phyloP scores from a whole-genome alignment of 2,113 vertebrate genomes.

The Gallinago paraguaiae region DNA sequence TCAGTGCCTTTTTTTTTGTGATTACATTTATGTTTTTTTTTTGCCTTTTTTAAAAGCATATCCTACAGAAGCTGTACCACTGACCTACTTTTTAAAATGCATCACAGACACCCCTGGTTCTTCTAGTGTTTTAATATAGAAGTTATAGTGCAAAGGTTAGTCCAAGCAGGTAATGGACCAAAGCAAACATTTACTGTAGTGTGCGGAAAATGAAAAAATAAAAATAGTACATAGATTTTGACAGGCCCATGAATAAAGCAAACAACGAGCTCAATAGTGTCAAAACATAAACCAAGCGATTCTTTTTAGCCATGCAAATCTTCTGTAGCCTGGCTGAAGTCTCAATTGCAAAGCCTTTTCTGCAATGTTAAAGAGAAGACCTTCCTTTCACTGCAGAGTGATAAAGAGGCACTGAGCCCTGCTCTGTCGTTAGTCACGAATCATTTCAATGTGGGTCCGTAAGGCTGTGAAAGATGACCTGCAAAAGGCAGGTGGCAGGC shows the following conservation, averaged over 20 bases:
- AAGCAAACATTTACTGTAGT: background rate
- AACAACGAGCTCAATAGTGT: background rate
- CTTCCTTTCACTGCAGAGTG: conserved; percentile 14
- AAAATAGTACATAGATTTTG: background rate
- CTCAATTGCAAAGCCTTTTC: background rate
- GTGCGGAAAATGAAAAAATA: background rate
- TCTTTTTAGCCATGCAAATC: conserved; percentile 51
- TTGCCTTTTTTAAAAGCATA: background rate
- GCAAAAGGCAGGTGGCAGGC: conserved; percentile 10
- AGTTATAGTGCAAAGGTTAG: background rate
- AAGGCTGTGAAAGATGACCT: conserved; percentile 42
- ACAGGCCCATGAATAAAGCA: conserved; percentile 41
- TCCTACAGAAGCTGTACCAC: background rate
- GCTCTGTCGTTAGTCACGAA: conserved; percentile 36
- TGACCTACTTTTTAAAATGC: conserved; percentile 32
- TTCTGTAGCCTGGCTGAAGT: background rate
- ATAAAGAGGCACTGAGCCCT: conserved; percentile 20
- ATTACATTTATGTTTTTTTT: background rate
- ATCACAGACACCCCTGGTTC: background rate
- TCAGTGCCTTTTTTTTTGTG: background rate
- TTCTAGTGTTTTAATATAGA: background rate
- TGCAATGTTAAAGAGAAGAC: conserved; percentile 7
- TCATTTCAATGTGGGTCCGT: conserved; percentile 55
- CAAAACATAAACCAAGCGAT: background rate
- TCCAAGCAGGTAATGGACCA: background rate